Evolutionary conservation across 1,140 invertebrate genomes (phyloP).

Genomic region (Ooceraea biroi): DNA sequence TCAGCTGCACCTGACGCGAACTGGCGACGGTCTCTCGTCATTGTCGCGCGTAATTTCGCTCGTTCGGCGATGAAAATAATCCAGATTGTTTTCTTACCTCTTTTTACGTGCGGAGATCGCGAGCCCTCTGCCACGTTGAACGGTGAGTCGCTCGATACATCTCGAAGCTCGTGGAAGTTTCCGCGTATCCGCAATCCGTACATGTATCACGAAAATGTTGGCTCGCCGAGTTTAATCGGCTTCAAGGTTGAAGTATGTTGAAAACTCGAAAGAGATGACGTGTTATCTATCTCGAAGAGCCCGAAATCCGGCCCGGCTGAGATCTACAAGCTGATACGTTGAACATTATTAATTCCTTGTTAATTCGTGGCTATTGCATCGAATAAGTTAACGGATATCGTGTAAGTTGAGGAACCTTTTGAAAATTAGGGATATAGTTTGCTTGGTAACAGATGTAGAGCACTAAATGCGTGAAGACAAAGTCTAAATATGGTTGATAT

Average conservation of each 20-base stretch:
- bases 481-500: background rate
- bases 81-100: background rate
- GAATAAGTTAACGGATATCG: background rate
- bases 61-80: background rate
- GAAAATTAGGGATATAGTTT: background rate
- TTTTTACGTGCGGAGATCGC: background rate
- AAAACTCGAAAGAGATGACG: constrained; percentile 22
- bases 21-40: background rate
- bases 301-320: background rate
- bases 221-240: background rate
- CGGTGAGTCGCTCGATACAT: background rate
- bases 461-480: background rate
- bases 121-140: constrained; percentile 29
- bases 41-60: background rate
- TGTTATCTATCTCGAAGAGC: constrained; percentile 1
- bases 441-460: background rate
- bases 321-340: background rate
- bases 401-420: background rate
- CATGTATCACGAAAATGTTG: background rate
- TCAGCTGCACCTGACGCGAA: background rate
- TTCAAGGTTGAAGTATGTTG: background rate
- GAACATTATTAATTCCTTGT: background rate
- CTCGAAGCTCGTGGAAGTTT: background rate
- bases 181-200: background rate
- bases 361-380: background rate